phyloP scores from a whole-genome alignment of 2,113 vertebrate genomes.

The Centropus bengalensis region DNA sequence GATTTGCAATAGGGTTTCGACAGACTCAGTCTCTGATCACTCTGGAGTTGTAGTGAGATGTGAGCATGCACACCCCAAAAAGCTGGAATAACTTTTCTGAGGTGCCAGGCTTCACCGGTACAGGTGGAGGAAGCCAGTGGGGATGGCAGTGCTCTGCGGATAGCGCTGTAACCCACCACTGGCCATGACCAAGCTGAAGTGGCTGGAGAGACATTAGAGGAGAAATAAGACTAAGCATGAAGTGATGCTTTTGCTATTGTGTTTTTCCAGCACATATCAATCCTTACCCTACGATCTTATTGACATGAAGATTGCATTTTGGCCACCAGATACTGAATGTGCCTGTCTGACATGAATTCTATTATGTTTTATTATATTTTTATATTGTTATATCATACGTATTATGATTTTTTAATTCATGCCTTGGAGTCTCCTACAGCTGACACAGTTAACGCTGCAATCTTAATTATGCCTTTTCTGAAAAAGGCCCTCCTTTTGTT shows the following conservation, averaged over 20 bases:
- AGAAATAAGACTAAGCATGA: background rate
- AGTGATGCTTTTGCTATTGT: background rate
- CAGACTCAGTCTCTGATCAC: background rate
- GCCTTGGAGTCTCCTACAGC: background rate
- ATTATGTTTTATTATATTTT: no score
- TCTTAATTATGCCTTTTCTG: background rate
- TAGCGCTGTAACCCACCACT: background rate
- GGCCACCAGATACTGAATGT: background rate
- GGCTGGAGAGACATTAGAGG: background rate
- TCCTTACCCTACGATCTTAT: background rate
- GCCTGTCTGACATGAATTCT: background rate
- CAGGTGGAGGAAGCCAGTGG: background rate
- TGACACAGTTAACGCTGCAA: background rate
- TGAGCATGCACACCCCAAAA: background rate
- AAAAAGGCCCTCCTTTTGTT: background rate
- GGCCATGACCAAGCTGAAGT: background rate
- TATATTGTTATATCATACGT: no score
- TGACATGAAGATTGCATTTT: background rate
- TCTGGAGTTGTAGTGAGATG: background rate
- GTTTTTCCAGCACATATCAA: background rate
- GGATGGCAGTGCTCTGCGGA: background rate
- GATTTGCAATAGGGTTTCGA: background rate
- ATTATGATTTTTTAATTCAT: background rate
- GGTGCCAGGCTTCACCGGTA: background rate
- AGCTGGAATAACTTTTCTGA: background rate